Evolutionary conservation across 2,888 invertebrate genomes (phyloP).

Genomic region (Orgyia antiqua): DNA sequence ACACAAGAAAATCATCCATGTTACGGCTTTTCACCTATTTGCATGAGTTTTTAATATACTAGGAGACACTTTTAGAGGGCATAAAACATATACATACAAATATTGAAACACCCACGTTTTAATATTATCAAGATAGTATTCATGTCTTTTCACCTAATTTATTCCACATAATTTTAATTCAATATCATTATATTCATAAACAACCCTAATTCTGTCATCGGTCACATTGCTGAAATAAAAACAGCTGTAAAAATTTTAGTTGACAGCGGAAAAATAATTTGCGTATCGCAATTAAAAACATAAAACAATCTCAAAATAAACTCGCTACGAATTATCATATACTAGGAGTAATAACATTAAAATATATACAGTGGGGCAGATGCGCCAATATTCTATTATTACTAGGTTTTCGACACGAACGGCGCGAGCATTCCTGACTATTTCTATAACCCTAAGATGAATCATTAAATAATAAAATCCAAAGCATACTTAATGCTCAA

Average conservation of each 20-base stretch:
- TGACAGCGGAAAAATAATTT: conserved; percentile 64
- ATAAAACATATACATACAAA: conserved; percentile 32
- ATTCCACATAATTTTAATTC: conserved; percentile 59
- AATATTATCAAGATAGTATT: conserved; percentile 49
- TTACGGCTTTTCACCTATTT: conserved; percentile 10
- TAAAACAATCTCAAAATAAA: conserved; percentile 69
- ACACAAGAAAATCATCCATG: conserved; percentile 4
- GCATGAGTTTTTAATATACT: conserved; percentile 25
- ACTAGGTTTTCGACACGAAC: conserved; percentile 72
- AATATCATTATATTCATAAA: conserved; percentile 57
- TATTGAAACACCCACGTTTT: conserved; percentile 40
- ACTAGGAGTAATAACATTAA: conserved; percentile 69
- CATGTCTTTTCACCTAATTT: conserved; percentile 53
- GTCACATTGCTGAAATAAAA: conserved; percentile 59
- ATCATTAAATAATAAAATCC: conserved; percentile 78
- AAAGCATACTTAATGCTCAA: conserved; percentile 75
- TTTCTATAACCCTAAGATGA: conserved; percentile 77
- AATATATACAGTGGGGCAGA: conserved; percentile 70
- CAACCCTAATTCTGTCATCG: conserved; percentile 73
- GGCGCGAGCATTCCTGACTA: conserved; percentile 72
- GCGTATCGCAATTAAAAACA: conserved; percentile 70
- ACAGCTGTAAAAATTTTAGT: conserved; percentile 67
- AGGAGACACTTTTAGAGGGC: conserved; percentile 29
- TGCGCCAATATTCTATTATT: conserved; percentile 77
- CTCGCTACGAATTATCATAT: conserved; percentile 63